Base-by-base conservation (phyloP, 2,888 invertebrate genomes). In the Ectemnius cavifrons region DNA sequence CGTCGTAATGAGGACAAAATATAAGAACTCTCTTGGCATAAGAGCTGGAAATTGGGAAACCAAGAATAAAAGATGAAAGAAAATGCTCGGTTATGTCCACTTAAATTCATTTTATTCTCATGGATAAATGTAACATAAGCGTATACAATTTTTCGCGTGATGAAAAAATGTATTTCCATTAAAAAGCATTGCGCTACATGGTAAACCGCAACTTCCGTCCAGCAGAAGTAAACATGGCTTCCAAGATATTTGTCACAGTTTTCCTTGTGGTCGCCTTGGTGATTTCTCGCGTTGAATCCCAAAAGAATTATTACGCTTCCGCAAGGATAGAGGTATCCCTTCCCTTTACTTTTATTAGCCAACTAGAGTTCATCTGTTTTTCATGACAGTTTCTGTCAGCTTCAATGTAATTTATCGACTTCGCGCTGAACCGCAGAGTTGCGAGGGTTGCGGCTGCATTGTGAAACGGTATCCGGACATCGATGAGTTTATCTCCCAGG, bases 391-490 rank as follows among this genome's bases (percentile, higher is more conserved):
- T 16, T 16, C n/a, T 52, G 18, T 52, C n/a, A 18, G n/a, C n/a
- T 16, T 18, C 52, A 14, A 52, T 52, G 6, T 52, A 16, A 52
- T 52, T 52, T 16, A 52, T 13, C 28, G 28, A 37, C n/a, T 18
- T 52, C 2, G n/a, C 18, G 14, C 18, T 52, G 16, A 52, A 52
- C 56, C 56, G 14, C 90, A 95, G 95, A 95, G 94, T 84, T 95
- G 95, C 89, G 92, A 93, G 82, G 94, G 95, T 60, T 95, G 95
- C 86, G 93, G 93, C 2, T 88, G 37, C 11, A 2, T 37, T 1
- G 37, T 95, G 68, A 95, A 95, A 84, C 92, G 94, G 68, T 91
- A 95, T 56, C 93, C 93, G 0, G 94, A 95, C 85, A 94, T 95
- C 6, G 94, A 94, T 86, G 89, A 91, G 68, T 95, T 95, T 84